Evolutionary conservation across 37 sponge, comb jelly and placozoan genomes (phyloP), one percentile per base, ranked within the genome.

Genomic region (Hexactinellida sp.): DNA sequence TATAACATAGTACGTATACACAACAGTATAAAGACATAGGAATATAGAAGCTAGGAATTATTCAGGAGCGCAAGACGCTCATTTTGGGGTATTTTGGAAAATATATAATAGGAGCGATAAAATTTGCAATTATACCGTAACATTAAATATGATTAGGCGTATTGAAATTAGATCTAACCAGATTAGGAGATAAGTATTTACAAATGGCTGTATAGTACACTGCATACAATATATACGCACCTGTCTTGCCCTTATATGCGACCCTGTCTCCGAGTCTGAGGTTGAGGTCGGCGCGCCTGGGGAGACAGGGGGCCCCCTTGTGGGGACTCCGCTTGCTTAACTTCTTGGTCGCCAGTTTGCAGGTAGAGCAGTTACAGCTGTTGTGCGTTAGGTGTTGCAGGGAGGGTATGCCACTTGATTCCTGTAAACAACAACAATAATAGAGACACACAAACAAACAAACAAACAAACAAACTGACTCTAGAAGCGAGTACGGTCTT

Each of bases 251-350:
- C 76, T 63, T 63, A n/a, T 32, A 63, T n/a, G 76, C 76, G 23
- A 94, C 90, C 24, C 94, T 39, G 39, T 92, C 92, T 25, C 94
- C 94, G n/a, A 90, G 54, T 28, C 52, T 85, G 10, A 94, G 38
- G 7, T 71, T 39, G 30, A 32, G 16, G 39, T 38, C 36, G 54
- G 28, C 21, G 25, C 76, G 76, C 5, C 76, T 10, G 28, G 76
- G 34, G 32, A 63, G 76, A n/a, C 28, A 10, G 19, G 25, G 76
- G 19, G 5, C 76, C 34, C 76, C 76, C 25, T n/a, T 10, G 34
- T 63, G 76, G 34, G 76, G 76, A n/a, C 76, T 63, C 28, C 76
- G 19, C 5, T 23, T 10, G 3, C 28, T 63, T n/a, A 63, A n/a
- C 76, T 63, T 63, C 76, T 63, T 63, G 76, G 76, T 63, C 25